Evolutionary conservation across 2,888 invertebrate genomes (phyloP), one percentile per base, ranked within the genome.

Genomic region (Lymantria monacha): DNA sequence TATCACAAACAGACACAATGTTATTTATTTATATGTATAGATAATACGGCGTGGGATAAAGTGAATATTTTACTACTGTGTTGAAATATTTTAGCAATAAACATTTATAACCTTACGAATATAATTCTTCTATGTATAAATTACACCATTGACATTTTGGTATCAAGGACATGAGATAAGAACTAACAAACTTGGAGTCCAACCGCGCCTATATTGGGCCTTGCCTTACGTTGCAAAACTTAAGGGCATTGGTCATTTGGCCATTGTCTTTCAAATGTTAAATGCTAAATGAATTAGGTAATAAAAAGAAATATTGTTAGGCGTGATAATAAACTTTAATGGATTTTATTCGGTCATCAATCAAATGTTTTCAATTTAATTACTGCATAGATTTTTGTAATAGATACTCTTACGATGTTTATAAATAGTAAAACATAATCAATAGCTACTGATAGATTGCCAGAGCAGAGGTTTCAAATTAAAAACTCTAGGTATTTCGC

Each of bases 181-280:
- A 7, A 1, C 2, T 7, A 14, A 14, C 14, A 13, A 41, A 14
- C 13, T 41, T 14, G 13, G 38, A 41, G 15, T 41, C 41, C 41
- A 41, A 9, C 41, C 41, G 41, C 41, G 41, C 41, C 41, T 14
- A 14, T 10, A 7, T 7, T 14, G 12, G 41, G 15, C 41, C 41
- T 13, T 41, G 14, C 14, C 9, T 12, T 45, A 45, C 14, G 14
- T 50, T 50, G 14, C 15, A 31, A 30, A 47, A 51, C 31, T 37
- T 51, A 48, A 51, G 48, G 51, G 51, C 41, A 48, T 8, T 44
- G 51, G 51, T 40, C 48, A 51, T 22, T 37, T 44, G 44, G 44
- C 42, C 44, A 51, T 48, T 51, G 51, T 51, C 30, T 51, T 43
- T 47, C 36, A 12, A 44, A 44, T 31, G 44, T 41, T 48, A 52